Evolutionary conservation across 1,140 invertebrate species (phyloP).

Genomic region (Araneus ventricosus): DNA sequence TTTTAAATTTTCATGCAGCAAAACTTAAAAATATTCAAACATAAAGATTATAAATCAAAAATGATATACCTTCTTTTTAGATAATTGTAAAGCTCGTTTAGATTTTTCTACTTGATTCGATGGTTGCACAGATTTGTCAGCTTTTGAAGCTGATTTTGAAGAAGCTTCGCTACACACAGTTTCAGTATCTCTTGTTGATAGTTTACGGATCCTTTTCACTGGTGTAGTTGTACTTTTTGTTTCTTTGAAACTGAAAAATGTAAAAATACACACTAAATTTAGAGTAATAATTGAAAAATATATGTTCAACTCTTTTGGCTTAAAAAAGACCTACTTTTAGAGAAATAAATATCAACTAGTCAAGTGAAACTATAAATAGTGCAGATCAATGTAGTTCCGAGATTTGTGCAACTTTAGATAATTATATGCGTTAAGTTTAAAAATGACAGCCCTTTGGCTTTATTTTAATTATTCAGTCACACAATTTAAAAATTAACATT

Average conservation of each 20-base stretch:
- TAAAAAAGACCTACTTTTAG: too few relatives aligned
- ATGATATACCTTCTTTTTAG: slow-evolving; percentile 53
- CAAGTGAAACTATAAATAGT: too few relatives aligned
- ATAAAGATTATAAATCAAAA: neutral
- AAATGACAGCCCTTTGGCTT: too few relatives aligned
- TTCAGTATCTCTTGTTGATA: slow-evolving; percentile 21
- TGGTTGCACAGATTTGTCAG: slow-evolving; percentile 41
- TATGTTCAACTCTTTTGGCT: neutral
- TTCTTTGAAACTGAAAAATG: neutral
- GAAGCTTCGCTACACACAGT: slow-evolving; percentile 27
- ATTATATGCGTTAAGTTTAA: too few relatives aligned
- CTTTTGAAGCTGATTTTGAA: slow-evolving; percentile 4
- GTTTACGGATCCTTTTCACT: slow-evolving; percentile 6
- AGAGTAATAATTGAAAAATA: neutral
- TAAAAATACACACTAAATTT: neutral
- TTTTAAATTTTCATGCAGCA: neutral
- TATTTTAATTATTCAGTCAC: too few relatives aligned
- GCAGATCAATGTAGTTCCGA: too few relatives aligned
- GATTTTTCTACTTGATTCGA: slow-evolving; percentile 25
- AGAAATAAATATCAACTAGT: too few relatives aligned
- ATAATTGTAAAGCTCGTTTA: slow-evolving; percentile 29
- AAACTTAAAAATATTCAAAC: neutral
- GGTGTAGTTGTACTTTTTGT: neutral
- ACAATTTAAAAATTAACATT: too few relatives aligned
- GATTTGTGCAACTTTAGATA: too few relatives aligned